Conservation (phyloP, 1,140 invertebrate genomes). For the Drosophila nigromelanica region DNA sequence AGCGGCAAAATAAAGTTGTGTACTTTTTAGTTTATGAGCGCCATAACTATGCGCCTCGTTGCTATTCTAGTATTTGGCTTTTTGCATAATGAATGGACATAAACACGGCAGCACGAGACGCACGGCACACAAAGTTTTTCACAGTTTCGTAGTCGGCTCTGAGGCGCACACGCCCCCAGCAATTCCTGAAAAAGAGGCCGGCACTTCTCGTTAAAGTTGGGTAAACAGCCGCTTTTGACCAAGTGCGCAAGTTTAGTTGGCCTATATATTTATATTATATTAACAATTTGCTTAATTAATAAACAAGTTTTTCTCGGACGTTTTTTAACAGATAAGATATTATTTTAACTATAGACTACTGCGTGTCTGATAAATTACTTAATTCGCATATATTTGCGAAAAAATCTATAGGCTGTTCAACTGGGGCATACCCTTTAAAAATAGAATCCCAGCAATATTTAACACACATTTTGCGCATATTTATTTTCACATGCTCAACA, state of each 20-base stretch:
- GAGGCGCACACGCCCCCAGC: constrained; percentile 50
- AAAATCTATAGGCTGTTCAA: too few relatives aligned
- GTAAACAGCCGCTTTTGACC: constrained; percentile 8
- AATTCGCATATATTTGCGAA: too few relatives aligned
- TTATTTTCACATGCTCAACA: not conserved
- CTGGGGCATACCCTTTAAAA: too few relatives aligned
- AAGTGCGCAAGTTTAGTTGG: constrained; percentile 26
- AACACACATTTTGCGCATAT: too few relatives aligned
- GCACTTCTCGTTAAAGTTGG: constrained; percentile 30
- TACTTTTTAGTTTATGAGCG: constrained; percentile 61
- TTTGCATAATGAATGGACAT: constrained; percentile 80
- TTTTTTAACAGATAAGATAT: too few relatives aligned
- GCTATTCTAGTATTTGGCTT: constrained; percentile 58
- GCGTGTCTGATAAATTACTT: too few relatives aligned
- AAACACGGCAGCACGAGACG: constrained; percentile 52
- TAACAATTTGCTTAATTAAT: constrained; percentile 75
- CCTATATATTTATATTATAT: constrained; percentile 22
- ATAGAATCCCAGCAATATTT: too few relatives aligned
- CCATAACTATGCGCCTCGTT: constrained; percentile 58
- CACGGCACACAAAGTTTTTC: constrained; percentile 57
- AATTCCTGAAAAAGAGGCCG: not conserved
- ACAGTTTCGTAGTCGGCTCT: constrained; percentile 37
- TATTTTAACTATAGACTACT: too few relatives aligned
- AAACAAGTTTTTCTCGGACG: constrained; percentile 51
- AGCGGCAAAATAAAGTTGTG: constrained; percentile 55